A percentile compares a stretch with the other conserved stretches of the same genome.
Evolutionary conservation across 2,113 vertebrate species (phyloP).

Genomic region (Takifugu flavidus): DNA sequence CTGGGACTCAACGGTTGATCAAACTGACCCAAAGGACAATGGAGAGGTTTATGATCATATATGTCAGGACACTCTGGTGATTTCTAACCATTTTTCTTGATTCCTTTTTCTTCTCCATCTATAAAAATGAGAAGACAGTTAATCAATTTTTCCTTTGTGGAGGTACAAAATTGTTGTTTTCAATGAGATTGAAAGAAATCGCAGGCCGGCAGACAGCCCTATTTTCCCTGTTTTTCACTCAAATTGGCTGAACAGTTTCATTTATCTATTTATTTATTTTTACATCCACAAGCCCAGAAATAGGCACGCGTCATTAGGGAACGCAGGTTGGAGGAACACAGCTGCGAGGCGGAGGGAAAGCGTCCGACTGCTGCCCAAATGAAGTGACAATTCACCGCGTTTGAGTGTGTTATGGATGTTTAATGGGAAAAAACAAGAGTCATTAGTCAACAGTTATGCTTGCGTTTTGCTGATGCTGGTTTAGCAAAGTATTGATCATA

Average conservation of each 20-base stretch:
- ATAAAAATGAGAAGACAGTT: neutral
- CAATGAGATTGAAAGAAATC: neutral
- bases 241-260: slow-evolving; percentile 1
- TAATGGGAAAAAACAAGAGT: slow-evolving; percentile 24
- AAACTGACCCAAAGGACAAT: too few relatives aligned
- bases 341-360: slow-evolving; percentile 11
- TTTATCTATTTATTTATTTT: slow-evolving; percentile 5
- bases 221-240: neutral
- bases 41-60: too few relatives aligned
- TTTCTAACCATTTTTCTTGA: neutral
- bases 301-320: slow-evolving; percentile 2
- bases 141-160: slow-evolving; percentile 3
- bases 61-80: too few relatives aligned
- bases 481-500: slow-evolving; percentile 33
- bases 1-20: too few relatives aligned
- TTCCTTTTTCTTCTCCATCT: neutral
- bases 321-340: neutral
- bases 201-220: neutral
- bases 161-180: neutral
- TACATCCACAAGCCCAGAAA: slow-evolving; percentile 1
- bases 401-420: slow-evolving; percentile 31
- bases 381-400: slow-evolving; percentile 12
- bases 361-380: slow-evolving; percentile 2
- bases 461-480: slow-evolving; percentile 40
- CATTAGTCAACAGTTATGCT: slow-evolving; percentile 37